Percentiles rank a stretch among this genome's conserved stretches.
Conservation (phyloP, 23 tunicate genomes). For the Clavelina lepadiformis region DNA sequence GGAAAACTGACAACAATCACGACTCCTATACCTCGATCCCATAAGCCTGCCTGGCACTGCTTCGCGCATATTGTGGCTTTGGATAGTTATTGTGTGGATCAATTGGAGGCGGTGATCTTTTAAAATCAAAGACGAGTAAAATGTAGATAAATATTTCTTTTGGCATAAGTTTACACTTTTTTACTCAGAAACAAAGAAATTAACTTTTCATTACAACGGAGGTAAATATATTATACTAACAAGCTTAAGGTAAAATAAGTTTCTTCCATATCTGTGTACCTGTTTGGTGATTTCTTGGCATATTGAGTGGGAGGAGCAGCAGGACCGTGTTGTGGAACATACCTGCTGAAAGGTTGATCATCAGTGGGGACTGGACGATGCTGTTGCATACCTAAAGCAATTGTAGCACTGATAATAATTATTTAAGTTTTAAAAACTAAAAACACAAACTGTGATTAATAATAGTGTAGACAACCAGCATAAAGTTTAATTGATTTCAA, state of each 20-base stretch:
- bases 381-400: too few relatives aligned
- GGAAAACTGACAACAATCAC: too few relatives aligned
- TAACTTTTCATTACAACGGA: too few relatives aligned
- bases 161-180: not conserved
- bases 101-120: conserved; percentile 1
- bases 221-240: too few relatives aligned
- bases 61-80: conserved; percentile 38
- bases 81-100: conserved; percentile 19
- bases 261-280: not conserved
- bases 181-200: not conserved
- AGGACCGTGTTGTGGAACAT: conserved; percentile 82
- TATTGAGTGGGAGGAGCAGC: conserved; percentile 69
- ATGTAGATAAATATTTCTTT: not conserved
- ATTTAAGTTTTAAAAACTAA: too few relatives aligned
- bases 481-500: too few relatives aligned
- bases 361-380: conserved; percentile 63
- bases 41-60: conserved; percentile 91
- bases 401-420: too few relatives aligned
- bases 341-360: conserved; percentile 71
- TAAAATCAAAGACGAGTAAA: not conserved
- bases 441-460: too few relatives aligned
- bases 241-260: too few relatives aligned
- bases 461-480: too few relatives aligned
- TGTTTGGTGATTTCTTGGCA: not conserved
- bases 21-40: conserved; percentile 88